A percentile compares a stretch with the other conserved stretches of the same genome.
Conservation (phyloP, 1,140 invertebrate species). For the Papilio polytes region DNA sequence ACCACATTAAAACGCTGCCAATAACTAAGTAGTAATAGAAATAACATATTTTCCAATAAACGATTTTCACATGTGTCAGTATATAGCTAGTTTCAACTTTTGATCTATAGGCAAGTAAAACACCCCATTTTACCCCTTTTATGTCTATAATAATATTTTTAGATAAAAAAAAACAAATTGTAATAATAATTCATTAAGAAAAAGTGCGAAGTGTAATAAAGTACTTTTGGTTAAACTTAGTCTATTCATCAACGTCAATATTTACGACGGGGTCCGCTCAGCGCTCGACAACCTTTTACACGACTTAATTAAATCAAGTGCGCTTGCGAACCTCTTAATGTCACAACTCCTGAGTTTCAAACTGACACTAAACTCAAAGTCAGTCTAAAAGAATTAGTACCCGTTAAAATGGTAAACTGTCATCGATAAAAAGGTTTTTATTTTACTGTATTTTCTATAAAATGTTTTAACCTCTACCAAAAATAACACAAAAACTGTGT, state of each 20-base stretch:
- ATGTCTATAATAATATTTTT: not conserved
- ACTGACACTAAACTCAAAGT: conserved; percentile 3
- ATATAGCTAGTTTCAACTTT: too few relatives aligned
- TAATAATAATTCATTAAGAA: not conserved
- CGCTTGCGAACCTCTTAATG: conserved; percentile 11
- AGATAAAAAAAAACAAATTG: not conserved
- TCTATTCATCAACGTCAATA: conserved; percentile 22
- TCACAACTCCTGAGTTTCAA: conserved; percentile 21
- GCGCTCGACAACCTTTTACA: conserved; percentile 22
- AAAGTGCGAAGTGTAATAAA: conserved; percentile 11
- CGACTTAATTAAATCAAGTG: conserved; percentile 24
- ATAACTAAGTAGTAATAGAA: too few relatives aligned
- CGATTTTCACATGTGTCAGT: too few relatives aligned
- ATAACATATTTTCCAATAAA: too few relatives aligned
- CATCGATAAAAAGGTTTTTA: not conserved
- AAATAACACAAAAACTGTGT: not conserved
- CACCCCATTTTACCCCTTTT: not conserved
- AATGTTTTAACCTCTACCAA: not conserved
- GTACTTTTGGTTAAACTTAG: not conserved
- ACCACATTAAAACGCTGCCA: too few relatives aligned
- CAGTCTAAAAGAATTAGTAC: conserved; percentile 1
- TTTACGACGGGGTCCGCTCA: conserved; percentile 13
- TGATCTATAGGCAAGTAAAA: too few relatives aligned
- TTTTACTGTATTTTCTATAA: not conserved
- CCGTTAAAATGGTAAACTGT: not conserved